Base-by-base conservation (phyloP, 2,888 invertebrate species). In the Formica aserva region DNA sequence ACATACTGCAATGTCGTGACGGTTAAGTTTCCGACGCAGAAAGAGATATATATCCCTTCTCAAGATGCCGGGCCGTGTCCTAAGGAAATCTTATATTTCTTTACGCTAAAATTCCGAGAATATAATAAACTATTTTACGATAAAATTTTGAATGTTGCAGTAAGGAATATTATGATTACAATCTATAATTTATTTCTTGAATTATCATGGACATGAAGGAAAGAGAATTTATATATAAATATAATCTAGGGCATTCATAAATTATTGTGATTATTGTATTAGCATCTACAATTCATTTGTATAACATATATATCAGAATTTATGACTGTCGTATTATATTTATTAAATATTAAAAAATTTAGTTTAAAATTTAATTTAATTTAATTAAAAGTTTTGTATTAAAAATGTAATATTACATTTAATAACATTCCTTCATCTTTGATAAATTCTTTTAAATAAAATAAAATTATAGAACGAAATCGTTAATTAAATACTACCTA, bases 1-100 rank as follows among this genome's bases (percentile, higher is more conserved):
- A 94, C 94, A 94, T 94, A 94, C 94, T 94, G 94, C 92, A 93
- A 82, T 90, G 89, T 87, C 90, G 90, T 91, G 88, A 87, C 89
- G 91, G 90, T 91, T 89, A 88, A 91, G 89, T 90, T 91, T 90
- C 85, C 86, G 67, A 72, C 65, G 87, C 87, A 83, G 67, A 81
- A 81, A 85, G 78, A 65, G 75, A 72, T 57, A 13, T 69, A 63
- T 57, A 77, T 41, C n/a, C 29, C 57, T 60, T 45, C 35, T 35
- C 22, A 18, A 71, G 22, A 22, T 13, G 45, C 15, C n/a, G 22
- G 18, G 32, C n/a, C 18, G 52, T 52, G 32, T 45, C n/a, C 15
- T 52, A 22, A 18, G 18, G n/a, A 67, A 67, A 72, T 78, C 45
- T 22, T 26, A 11, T 15, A 41, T 45, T 80, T 72, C 11, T 72